Evolutionary conservation across 2,888 invertebrate genomes (phyloP).

Genomic region (Melipona bicolor): DNA sequence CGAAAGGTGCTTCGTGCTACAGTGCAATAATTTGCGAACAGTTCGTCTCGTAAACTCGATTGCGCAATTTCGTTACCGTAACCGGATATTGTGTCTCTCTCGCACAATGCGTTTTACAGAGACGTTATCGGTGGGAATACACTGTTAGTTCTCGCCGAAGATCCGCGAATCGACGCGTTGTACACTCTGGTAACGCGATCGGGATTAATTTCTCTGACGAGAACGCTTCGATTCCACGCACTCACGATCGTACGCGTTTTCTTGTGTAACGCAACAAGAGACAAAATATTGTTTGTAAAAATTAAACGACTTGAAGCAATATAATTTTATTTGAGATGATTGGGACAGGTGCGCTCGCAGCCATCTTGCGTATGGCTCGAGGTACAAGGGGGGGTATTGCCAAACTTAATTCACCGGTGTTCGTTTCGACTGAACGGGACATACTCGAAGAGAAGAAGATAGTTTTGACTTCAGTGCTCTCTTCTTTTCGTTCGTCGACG

Average conservation of each 20-base stretch:
- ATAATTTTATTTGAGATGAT: conserved; percentile 9
- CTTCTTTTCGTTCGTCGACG: conserved; percentile 9
- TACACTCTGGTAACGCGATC: neutral
- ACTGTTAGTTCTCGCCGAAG: neutral
- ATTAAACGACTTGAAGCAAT: conserved; percentile 3
- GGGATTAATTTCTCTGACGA: neutral
- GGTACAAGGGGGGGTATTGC: conserved; percentile 15
- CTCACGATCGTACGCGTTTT: neutral
- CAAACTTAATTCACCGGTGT: conserved; percentile 17
- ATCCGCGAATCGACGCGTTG: neutral
- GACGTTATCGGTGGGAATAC: neutral
- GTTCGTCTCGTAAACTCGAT: conserved; percentile 8
- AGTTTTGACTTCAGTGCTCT: conserved; percentile 1
- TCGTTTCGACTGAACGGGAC: conserved; percentile 13
- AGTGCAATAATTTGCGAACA: conserved; percentile 25
- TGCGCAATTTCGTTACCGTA: conserved; percentile 11
- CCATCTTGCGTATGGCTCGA: conserved; percentile 34
- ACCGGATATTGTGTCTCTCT: neutral
- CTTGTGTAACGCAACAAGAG: conserved; percentile 16
- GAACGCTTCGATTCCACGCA: neutral
- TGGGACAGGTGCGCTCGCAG: too few relatives aligned
- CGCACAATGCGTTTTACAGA: conserved; percentile 29
- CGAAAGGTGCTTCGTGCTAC: conserved; percentile 23
- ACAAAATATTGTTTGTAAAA: conserved; percentile 9
- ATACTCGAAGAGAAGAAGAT: neutral